phyloP scores from a whole-genome alignment of 2,797 vertebrate species.

The Cyprinodon diabolis region DNA sequence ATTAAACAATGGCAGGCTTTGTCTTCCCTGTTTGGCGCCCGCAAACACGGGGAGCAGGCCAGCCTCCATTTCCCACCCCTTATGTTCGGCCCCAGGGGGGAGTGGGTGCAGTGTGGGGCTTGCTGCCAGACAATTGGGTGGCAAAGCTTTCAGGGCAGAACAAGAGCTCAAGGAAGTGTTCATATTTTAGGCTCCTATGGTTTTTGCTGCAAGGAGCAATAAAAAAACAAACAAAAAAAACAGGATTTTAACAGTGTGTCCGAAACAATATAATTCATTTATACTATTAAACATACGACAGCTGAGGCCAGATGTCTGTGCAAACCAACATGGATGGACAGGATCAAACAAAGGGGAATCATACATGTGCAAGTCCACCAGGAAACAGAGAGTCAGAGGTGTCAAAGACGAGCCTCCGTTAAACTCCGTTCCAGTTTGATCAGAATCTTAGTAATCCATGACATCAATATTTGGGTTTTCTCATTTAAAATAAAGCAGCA shows the following conservation, averaged over 20 bases:
- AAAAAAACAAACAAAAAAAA: neutral
- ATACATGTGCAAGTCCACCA: neutral
- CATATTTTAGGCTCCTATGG: constrained; percentile 1
- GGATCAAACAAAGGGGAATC: neutral
- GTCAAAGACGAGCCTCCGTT: too few relatives aligned
- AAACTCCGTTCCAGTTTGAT: neutral
- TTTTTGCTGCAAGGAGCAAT: too few relatives aligned
- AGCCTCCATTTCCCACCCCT: constrained; percentile 44
- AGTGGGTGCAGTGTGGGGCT: constrained; percentile 43
- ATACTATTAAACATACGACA: too few relatives aligned
- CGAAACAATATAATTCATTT: too few relatives aligned
- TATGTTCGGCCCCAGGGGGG: constrained; percentile 38
- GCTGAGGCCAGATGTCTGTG: too few relatives aligned
- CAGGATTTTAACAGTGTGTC: too few relatives aligned
- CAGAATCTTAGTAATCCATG: neutral
- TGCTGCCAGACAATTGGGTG: constrained; percentile 49
- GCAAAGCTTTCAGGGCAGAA: constrained; percentile 41
- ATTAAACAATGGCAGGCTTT: constrained; percentile 62
- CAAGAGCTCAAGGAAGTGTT: constrained; percentile 50
- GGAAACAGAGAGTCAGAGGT: neutral
- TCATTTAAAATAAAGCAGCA: neutral
- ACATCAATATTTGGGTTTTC: neutral
- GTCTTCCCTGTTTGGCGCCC: constrained; percentile 32
- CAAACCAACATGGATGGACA: neutral
- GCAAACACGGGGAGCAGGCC: constrained; percentile 5